A percentile compares a stretch with the other conserved stretches of the same genome.
Evolutionary conservation across 2,113 vertebrate species (phyloP).

Genomic region (Forbesichthys papilliferus): DNA sequence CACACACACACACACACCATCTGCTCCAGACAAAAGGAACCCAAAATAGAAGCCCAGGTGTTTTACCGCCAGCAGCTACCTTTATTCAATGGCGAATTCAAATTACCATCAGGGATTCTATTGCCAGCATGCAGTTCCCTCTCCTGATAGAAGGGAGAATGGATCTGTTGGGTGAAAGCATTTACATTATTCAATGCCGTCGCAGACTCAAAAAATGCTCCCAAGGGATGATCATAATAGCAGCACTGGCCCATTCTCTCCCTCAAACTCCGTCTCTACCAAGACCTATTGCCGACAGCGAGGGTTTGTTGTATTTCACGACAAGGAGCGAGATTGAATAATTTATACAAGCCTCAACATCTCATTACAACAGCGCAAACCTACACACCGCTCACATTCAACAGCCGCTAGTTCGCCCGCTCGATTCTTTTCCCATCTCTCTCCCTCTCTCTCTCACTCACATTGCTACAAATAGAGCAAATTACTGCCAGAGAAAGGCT

Average conservation of each 20-base stretch:
- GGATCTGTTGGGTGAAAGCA: constrained; percentile 41
- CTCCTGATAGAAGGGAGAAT: constrained; percentile 43
- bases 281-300: constrained; percentile 40
- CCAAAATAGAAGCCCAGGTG: constrained; percentile 25
- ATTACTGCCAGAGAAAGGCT: constrained; percentile 48
- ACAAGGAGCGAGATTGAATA: constrained; percentile 65
- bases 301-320: constrained; percentile 61
- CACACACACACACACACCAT: background rate
- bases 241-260: constrained; percentile 43
- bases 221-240: constrained; percentile 45
- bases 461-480: constrained; percentile 36
- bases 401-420: background rate
- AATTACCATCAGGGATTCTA: constrained; percentile 37
- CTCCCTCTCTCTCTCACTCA: background rate
- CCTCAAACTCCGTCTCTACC: constrained; percentile 54
- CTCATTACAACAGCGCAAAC: constrained; percentile 47
- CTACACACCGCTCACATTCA: background rate
- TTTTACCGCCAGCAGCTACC: constrained; percentile 31
- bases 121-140: constrained; percentile 23
- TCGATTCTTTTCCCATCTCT: background rate
- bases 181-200: constrained; percentile 65
- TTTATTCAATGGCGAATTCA: constrained; percentile 42
- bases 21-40: constrained; percentile 19
- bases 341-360: constrained; percentile 69
- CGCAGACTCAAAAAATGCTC: constrained; percentile 53